phyloP scores from a whole-genome alignment of 2,797 vertebrate genomes.

The Cyprinodon diabolis region DNA sequence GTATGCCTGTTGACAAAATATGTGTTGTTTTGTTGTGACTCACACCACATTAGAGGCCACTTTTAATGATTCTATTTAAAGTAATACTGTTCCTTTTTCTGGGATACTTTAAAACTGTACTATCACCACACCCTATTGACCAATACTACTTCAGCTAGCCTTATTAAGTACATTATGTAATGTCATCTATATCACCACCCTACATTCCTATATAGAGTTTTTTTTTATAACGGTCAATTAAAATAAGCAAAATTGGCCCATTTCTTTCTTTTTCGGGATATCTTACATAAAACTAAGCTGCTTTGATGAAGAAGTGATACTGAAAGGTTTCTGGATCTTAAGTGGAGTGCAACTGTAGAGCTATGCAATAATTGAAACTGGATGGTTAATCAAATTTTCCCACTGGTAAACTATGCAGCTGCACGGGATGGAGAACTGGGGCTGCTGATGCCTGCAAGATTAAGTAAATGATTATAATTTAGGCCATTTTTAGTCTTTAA shows the following conservation, averaged over 20 bases:
- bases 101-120: neutral
- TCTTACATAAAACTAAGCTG: neutral
- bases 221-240: neutral
- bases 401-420: conserved; percentile 36
- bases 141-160: neutral
- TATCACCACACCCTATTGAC: neutral
- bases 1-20: neutral
- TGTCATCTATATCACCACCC: neutral
- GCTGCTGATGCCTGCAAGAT: conserved; percentile 45
- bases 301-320: neutral
- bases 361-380: conserved; percentile 41
- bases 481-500: conserved; percentile 29
- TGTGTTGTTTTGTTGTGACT: neutral
- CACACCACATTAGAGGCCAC: neutral
- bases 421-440: conserved; percentile 32
- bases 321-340: neutral
- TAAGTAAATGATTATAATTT: conserved; percentile 34
- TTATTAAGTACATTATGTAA: too few relatives aligned
- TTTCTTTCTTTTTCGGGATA: neutral
- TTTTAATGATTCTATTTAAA: neutral
- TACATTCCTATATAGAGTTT: neutral
- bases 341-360: conserved; percentile 13
- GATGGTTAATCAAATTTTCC: conserved; percentile 47
- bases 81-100: neutral
- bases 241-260: neutral